Conservation (phyloP, 2,888 invertebrate species). For the Drosophila longiperda region DNA sequence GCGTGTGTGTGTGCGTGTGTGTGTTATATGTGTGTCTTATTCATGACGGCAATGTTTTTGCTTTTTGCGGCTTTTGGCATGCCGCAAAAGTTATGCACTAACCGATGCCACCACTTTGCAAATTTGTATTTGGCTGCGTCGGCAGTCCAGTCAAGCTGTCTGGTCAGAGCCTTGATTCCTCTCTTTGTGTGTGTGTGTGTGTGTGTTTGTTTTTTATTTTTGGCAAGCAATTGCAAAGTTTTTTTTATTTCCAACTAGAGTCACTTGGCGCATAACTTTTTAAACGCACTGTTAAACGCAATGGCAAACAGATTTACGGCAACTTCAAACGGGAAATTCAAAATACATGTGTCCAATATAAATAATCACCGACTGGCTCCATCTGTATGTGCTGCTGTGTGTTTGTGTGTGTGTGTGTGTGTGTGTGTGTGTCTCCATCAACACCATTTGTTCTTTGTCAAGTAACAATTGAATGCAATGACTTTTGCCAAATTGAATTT, state of each 20-base stretch:
- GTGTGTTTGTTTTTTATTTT: conserved; percentile 61
- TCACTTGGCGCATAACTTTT: conserved; percentile 76
- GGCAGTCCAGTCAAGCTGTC: conserved; percentile 4
- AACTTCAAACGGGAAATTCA: conserved; percentile 58
- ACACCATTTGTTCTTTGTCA: conserved; percentile 81
- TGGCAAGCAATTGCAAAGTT: conserved; percentile 78
- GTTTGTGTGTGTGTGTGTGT: conserved; percentile 19
- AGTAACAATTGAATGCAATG: conserved; percentile 79
- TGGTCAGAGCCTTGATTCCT: background rate
- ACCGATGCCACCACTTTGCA: conserved; percentile 71
- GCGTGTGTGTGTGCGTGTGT: conserved; percentile 7
- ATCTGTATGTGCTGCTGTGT: background rate
- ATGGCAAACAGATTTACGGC: conserved; percentile 63
- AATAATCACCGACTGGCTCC: conserved; percentile 61
- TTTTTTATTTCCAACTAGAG: conserved; percentile 52
- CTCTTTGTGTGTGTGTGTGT: background rate
- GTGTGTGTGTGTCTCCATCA: conserved; percentile 56
- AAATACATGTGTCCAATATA: conserved; percentile 79
- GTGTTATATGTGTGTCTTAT: conserved; percentile 51
- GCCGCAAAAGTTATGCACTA: conserved; percentile 79
- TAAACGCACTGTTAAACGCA: conserved; percentile 69
- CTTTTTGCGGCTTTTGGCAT: conserved; percentile 77
- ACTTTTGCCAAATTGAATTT: conserved; percentile 79
- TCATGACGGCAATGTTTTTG: conserved; percentile 73
- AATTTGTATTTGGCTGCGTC: conserved; percentile 64